Evolutionary conservation across 2,888 invertebrate species (phyloP).

Genomic region (Hymenopus coronatus): DNA sequence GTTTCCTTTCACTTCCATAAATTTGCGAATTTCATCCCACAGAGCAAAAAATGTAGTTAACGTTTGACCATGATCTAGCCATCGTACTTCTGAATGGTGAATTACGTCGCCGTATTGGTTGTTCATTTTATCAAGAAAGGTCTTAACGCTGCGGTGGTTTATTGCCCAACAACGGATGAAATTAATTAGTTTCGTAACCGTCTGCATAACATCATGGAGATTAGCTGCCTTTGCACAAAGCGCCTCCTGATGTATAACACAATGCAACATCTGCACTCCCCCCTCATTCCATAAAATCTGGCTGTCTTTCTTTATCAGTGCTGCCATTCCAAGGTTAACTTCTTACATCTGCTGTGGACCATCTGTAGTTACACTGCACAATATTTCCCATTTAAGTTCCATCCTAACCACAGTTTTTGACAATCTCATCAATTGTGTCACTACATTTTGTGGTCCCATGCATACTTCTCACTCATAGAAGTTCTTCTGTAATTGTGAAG

Average conservation of each 20-base stretch:
- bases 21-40: too few relatives aligned
- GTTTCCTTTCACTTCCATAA: too few relatives aligned
- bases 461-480: not conserved
- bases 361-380: not conserved
- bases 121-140: too few relatives aligned
- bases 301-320: not conserved
- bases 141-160: too few relatives aligned
- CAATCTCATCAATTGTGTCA: not conserved
- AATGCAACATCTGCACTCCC: not conserved
- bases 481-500: not conserved
- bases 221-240: not conserved
- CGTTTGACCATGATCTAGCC: too few relatives aligned
- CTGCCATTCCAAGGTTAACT: not conserved
- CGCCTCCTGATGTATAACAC: not conserved
- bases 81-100: too few relatives aligned
- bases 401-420: not conserved
- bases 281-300: not conserved
- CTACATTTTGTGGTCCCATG: not conserved
- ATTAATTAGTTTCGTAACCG: not conserved
- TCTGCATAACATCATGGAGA: not conserved
- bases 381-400: not conserved
- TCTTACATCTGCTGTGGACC: not conserved
- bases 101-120: too few relatives aligned
- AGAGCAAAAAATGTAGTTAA: too few relatives aligned
- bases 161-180: not conserved